Base-by-base conservation (phyloP, 2,797 vertebrate genomes). In the Acanthornis magna region DNA sequence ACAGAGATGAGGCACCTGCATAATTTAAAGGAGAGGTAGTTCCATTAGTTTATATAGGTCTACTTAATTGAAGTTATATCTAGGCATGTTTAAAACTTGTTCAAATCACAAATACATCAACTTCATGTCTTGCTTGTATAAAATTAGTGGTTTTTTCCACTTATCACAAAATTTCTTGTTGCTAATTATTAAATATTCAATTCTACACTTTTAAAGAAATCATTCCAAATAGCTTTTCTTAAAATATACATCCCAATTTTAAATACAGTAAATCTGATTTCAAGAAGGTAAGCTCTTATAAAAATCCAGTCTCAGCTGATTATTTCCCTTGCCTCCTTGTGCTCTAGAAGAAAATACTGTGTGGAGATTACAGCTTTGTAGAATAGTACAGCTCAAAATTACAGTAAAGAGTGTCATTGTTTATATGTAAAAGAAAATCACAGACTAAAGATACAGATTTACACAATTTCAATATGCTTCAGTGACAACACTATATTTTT, bases 341-440 rank as follows among this genome's bases (percentile, higher is more conserved):
- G 5, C 9, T 65, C 93, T 88, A 93, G 96, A 97, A 93, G 77
- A 96, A 96, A 95, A 95, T 75, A 79, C 29, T 78, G 22, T 81
- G 23, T 43, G 88, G 87, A 93, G 57, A 50, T 82, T 68, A 40
- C 26, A 81, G 22, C 11, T 77, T 61, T 57, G 21, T 15, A 65
- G 54, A 74, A 63, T 10, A 63, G 21, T 26, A 60, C 21, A 89
- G 32, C 42, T 91, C 58, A 68, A 80, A 81, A 77, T 54, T 93
- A 62, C 60, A 91, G 54, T 53, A 65, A 68, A 14, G 16, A 32
- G 18, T 74, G 18, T 25, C 48, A 34, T 79, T 91, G 65, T 88
- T 55, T 80, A 67, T 73, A 17, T 38, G 8, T 63, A 85, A 76
- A 92, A 68, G 40, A 6, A 79, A 94, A 79, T 43, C 78, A 50